Evolutionary conservation across 1,140 invertebrate species (phyloP), one percentile per base, ranked within the genome.

Genomic region (Drosophila setifemur): DNA sequence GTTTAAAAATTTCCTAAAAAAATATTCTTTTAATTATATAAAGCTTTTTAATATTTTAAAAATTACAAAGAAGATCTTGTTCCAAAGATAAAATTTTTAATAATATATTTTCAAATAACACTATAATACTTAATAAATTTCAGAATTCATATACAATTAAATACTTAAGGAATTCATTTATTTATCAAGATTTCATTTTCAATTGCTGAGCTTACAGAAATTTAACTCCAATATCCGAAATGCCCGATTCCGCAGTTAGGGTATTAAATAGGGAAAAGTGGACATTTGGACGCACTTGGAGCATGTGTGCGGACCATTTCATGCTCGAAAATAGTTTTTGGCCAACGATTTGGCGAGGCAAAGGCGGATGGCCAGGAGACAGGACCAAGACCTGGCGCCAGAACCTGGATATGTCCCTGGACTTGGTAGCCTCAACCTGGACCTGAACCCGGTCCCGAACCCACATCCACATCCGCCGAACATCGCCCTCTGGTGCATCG

Each of bases 401-500:
- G 54, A 50, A 28, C 33, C 64, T 35, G 71, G 48, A 47, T 53
- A 42, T 16, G 40, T n/a, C n/a, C n/a, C n/a, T n/a, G n/a, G n/a
- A n/a, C n/a, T n/a, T n/a, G n/a, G n/a, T n/a, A n/a, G n/a, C n/a
- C n/a, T n/a, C n/a, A n/a, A n/a, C n/a, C n/a, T n/a, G n/a, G n/a
- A n/a, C n/a, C n/a, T n/a, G n/a, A n/a, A n/a, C n/a, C 8, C 33
- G 6, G 2, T n/a, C 39, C 18, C 35, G 61, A 29, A 12, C 39
- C 48, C 23, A 25, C 50, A 52, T 19, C 44, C 23, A 58, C 40
- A 64, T 42, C 60, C 28, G 40, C 47, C 73, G 50, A 61, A 43
- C 78, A 74, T 83, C 79, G 79, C 74, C 79, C 81, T 86, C 81
- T 81, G 78, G 81, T 86, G 81, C 75, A 86, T 86, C 81, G 75